A percentile compares a stretch with the other conserved stretches of the same genome.
phyloP scores from a whole-genome alignment of 2,888 invertebrate species.

The Rhodophaea formosa region DNA sequence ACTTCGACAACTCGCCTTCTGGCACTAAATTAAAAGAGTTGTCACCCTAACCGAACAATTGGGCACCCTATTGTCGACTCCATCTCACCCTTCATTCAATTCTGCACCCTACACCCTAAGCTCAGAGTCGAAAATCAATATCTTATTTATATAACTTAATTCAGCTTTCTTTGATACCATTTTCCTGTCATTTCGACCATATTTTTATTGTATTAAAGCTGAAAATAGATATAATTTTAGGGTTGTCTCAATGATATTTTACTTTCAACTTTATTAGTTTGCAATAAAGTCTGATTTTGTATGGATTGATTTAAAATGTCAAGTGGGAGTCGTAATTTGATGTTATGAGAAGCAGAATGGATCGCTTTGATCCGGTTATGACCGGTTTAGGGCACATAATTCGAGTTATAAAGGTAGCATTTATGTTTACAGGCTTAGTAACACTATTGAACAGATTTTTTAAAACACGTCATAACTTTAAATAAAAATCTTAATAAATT shows the following conservation, averaged over 20 bases:
- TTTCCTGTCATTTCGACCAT: slow-evolving; percentile 4
- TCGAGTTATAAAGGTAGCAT: slow-evolving; percentile 3
- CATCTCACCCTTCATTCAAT: slow-evolving; percentile 6
- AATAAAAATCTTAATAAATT: too few species aligned
- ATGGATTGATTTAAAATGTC: background rate
- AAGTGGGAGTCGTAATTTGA: slow-evolving; percentile 40
- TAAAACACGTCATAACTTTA: too few species aligned
- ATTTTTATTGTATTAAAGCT: slow-evolving; percentile 11
- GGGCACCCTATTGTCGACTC: slow-evolving; percentile 30
- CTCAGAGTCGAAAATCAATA: slow-evolving; percentile 20
- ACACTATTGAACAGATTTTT: slow-evolving; percentile 1
- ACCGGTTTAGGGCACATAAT: slow-evolving; percentile 33
- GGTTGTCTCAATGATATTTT: background rate
- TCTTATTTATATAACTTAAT: background rate
- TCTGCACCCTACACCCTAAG: slow-evolving; percentile 22
- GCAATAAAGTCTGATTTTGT: slow-evolving; percentile 8
- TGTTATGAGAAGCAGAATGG: slow-evolving; percentile 57
- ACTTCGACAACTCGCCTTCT: slow-evolving; percentile 51
- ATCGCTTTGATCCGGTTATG: slow-evolving; percentile 54
- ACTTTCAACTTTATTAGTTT: slow-evolving; percentile 1
- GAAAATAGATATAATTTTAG: slow-evolving; percentile 9
- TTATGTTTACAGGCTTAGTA: slow-evolving; percentile 10
- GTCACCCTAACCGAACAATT: slow-evolving; percentile 38
- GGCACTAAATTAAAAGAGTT: slow-evolving; percentile 67
- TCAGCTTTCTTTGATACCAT: slow-evolving; percentile 10